Base-by-base conservation (phyloP, 2,888 invertebrate species). In the Oscheius myriophilus region DNA sequence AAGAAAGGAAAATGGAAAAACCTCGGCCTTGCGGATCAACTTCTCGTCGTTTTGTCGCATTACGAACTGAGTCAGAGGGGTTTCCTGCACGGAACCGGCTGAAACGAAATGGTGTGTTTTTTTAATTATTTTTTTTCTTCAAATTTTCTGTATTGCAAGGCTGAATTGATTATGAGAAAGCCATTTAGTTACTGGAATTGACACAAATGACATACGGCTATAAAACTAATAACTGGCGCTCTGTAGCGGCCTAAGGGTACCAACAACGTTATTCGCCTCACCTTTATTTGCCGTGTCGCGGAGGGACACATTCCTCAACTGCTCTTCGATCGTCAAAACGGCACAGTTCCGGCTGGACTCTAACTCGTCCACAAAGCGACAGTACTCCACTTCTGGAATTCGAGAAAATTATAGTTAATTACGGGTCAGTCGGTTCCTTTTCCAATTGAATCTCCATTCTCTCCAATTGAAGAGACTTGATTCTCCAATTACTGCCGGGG, bases 291-390 rank as follows among this genome's bases (percentile, higher is more conserved):
- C 49, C 12, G 16, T 57, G 21, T 67, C 67, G 18, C 12, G 41
- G 21, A 49, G 11, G 2, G 49, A 45, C 7, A 67, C 67, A 42
- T 52, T 25, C 4, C 67, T 59, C 23, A 67, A 33, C 33, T 67
- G 67, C 26, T 67, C 67, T 21, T 67, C 67, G 16, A 67, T 18
- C 18, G 67, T 61, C 39, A 67, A 45, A 41, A 53, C 49, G 12
- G 33, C 21, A 2, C 21, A 26, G 23, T 61, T 59, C 26, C 26
- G 23, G 14, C 11, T 52, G 12, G 51, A 26, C 41, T 67, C 61
- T 9, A 67, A 41, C 25, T 67, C 53, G 41, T 67, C 67, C 2
- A 67, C 23, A 39, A 67, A 67, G 11, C 23, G 23, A 9, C 49
- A 26, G 52, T 67, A 67, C 25, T 61, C 67, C 21, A 53, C 25